Evolutionary conservation across 2,797 vertebrate species (phyloP), one percentile per base, ranked within the genome.

Genomic region (Limnodromus scolopaceus): DNA sequence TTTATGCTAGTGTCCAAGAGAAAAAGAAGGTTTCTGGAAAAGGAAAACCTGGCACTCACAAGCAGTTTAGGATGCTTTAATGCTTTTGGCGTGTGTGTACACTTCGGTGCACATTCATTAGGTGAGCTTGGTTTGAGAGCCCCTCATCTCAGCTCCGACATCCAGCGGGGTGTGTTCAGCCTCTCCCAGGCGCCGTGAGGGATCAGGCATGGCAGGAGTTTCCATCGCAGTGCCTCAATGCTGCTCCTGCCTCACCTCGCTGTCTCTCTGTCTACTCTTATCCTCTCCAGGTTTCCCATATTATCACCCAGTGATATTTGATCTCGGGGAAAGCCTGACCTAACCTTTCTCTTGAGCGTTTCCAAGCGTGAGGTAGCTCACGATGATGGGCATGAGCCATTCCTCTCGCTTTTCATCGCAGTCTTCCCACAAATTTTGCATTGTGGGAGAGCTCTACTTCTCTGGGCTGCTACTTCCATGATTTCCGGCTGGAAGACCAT

Each of bases 41-140:
- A 54, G 36, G 28, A 71, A 75, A 68, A 60, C 16, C 22, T 54
- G 34, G 8, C 34, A 57, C n/a, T 66, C 9, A 11, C 3, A 87
- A 80, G 23, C 9, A 15, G 6, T 6, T 18, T 55, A 41, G 34
- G 36, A 32, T 1, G 1, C 4, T 36, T 68, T 10, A 34, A 34
- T 32, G 16, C 1, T 46, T 66, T 28, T 11, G 4, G 18, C 3
- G 6, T 2, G 15, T 13, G 20, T 17, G 4, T 17, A 16, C 16
- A 10, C 4, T 63, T 30, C 38, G 45, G 46, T 41, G 34, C 17
- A 60, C 54, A 32, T 36, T 54, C 30, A 27, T 34, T 39, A 34
- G 30, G 20, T 25, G 34, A 48, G 13, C 5, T 16, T 43, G 58
- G 25, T 11, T 61, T 41, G 6, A 76, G 30, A 83, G 36, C 10